phyloP scores from a whole-genome alignment of 2,113 vertebrate genomes.

The Dolichallabes microphthalmus region DNA sequence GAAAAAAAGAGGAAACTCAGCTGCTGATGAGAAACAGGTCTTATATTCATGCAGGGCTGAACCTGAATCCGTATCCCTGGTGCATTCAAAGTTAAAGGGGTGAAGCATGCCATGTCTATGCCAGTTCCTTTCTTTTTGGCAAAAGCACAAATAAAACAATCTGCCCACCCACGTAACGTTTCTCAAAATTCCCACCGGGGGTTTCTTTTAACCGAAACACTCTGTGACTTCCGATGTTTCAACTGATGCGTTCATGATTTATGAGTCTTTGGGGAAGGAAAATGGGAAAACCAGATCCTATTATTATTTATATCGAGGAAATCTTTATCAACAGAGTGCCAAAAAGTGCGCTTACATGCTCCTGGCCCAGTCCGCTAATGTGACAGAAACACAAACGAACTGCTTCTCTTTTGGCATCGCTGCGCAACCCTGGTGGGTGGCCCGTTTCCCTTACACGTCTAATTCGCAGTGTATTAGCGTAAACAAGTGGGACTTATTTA shows the following conservation, averaged over 20 bases:
- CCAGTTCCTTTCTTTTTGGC: constrained; percentile 49
- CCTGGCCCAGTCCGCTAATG: constrained; percentile 44
- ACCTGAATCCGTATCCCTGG: constrained; percentile 49
- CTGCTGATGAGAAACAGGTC: constrained; percentile 63
- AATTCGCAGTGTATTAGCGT: constrained; percentile 51
- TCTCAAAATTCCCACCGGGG: constrained; percentile 51
- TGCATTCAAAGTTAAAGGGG: constrained; percentile 58
- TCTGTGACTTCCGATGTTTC: constrained; percentile 8
- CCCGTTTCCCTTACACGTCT: constrained; percentile 41
- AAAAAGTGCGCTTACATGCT: constrained; percentile 39
- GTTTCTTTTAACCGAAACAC: constrained; percentile 12
- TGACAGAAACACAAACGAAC: constrained; percentile 54
- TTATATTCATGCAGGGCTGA: constrained; percentile 42
- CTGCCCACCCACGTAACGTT: constrained; percentile 59
- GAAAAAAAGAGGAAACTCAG: constrained; percentile 33
- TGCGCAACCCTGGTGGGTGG: constrained; percentile 25
- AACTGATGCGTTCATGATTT: constrained; percentile 7
- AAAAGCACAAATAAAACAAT: constrained; percentile 45
- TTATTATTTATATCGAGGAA: constrained; percentile 8
- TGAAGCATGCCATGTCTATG: constrained; percentile 52
- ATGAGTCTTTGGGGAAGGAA: neutral
- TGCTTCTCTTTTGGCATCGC: constrained; percentile 42
- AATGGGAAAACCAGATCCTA: neutral
- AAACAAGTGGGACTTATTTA: constrained; percentile 42
- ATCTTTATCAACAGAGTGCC: constrained; percentile 49